These are phyloP conservation scores for Gambusia holbrooki DNA, from an alignment of 2,113 vertebrate species.

Conservation along the genomic window DNA sequence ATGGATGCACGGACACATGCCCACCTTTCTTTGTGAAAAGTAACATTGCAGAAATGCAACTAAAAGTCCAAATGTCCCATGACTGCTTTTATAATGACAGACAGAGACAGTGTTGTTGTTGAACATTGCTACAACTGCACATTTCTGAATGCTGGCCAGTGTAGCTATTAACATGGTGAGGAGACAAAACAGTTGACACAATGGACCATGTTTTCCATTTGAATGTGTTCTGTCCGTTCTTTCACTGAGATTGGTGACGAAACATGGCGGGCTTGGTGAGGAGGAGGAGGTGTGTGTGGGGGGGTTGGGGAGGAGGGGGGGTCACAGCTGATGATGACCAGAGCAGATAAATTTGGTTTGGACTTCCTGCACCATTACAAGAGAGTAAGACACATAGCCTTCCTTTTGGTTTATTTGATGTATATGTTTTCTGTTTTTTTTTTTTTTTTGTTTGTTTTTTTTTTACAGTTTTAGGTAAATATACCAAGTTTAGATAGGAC, in stretches of 20 bases:
- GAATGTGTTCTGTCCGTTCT: conserved; percentile 72
- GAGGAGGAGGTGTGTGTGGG: neutral
- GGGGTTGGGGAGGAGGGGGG: conserved; percentile 19
- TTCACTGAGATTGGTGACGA: conserved; percentile 43
- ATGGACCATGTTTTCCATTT: conserved; percentile 76
- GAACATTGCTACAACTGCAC: conserved; percentile 46
- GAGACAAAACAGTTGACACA: conserved; percentile 68
- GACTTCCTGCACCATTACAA: conserved; percentile 16
- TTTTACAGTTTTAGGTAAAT: conserved; percentile 84
- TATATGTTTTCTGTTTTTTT: conserved; percentile 70
- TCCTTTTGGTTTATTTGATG: conserved; percentile 53
- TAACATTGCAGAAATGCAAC: conserved; percentile 3
- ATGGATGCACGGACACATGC: neutral
- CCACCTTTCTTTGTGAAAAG: neutral
- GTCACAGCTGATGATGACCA: conserved; percentile 85
- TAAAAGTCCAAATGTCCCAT: conserved; percentile 5
- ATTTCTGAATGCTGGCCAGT: conserved; percentile 58
- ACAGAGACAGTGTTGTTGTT: conserved; percentile 42
- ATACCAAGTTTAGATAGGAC: conserved; percentile 85
- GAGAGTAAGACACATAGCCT: conserved; percentile 34
- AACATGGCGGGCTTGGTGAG: conserved; percentile 4
- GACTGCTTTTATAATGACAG: conserved; percentile 20
- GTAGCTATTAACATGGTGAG: conserved; percentile 73
- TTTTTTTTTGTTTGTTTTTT: conserved; percentile 66
- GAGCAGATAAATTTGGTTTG: conserved; percentile 79